Conservation (phyloP, 2,888 invertebrate genomes). For the Asteroscopus sphinx region DNA sequence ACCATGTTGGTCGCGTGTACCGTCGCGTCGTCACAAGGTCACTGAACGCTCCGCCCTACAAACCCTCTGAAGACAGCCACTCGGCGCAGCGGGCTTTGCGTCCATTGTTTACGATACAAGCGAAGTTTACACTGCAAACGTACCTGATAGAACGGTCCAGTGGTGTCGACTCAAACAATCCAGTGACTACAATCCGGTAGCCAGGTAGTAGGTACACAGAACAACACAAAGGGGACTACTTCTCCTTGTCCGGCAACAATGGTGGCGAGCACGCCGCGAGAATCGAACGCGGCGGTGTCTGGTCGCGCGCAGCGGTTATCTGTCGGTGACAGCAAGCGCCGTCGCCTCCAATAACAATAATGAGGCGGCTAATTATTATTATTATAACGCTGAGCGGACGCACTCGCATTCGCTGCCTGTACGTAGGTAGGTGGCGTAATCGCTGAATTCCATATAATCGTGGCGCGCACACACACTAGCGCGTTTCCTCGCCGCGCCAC, state of each 20-base stretch:
- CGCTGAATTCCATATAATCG: conserved; percentile 81
- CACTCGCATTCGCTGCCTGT: conserved; percentile 66
- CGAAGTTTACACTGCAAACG: conserved; percentile 68
- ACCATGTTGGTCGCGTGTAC: conserved; percentile 31
- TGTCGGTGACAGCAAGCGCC: conserved; percentile 74
- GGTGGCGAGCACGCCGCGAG: conserved; percentile 57
- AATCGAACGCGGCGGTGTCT: conserved; percentile 67
- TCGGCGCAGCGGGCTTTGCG: conserved; percentile 53
- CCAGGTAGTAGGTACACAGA: conserved; percentile 59
- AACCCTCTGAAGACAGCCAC: conserved; percentile 62
- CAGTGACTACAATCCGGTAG: conserved; percentile 69
- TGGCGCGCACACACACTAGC: conserved; percentile 70
- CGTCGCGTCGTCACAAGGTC: conserved; percentile 65
- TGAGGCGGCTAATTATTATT: conserved; percentile 83
- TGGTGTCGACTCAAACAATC: conserved; percentile 69
- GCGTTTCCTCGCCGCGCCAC: conserved; percentile 71
- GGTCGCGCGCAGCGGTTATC: conserved; percentile 74
- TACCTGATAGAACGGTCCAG: conserved; percentile 71
- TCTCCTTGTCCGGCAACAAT: conserved; percentile 68
- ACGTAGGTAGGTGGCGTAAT: conserved; percentile 82
- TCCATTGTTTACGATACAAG: conserved; percentile 73
- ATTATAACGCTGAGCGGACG: conserved; percentile 76
- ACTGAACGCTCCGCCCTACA: conserved; percentile 68
- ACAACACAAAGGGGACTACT: conserved; percentile 68
- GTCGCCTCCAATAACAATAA: conserved; percentile 79